phyloP scores from a whole-genome alignment of 1,140 invertebrate genomes.

The Saxidomus purpurata region DNA sequence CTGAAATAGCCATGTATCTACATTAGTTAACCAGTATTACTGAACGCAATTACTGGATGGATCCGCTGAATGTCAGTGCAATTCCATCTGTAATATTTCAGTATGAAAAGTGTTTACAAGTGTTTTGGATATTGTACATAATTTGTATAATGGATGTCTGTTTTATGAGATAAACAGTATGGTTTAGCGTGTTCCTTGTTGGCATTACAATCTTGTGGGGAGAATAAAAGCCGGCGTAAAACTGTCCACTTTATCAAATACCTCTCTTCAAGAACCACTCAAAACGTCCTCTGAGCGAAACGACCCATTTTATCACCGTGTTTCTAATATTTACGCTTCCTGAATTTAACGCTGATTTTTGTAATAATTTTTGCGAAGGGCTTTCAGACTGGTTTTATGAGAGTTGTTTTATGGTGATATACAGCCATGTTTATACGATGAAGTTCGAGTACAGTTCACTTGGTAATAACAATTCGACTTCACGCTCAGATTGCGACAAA shows the following conservation, averaged over 20 bases:
- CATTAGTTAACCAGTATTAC: too few relatives aligned
- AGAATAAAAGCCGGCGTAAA: neutral
- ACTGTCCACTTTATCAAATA: neutral
- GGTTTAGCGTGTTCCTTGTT: too few relatives aligned
- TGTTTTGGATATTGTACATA: neutral
- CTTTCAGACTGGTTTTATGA: neutral
- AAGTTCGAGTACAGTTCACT: constrained; percentile 25
- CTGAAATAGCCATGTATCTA: too few relatives aligned
- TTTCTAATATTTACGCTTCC: constrained; percentile 6
- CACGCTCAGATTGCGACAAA: constrained; percentile 18
- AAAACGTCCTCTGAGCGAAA: constrained; percentile 5
- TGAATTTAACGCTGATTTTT: constrained; percentile 1
- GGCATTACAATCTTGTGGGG: neutral
- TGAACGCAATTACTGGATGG: too few relatives aligned
- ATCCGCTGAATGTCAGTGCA: too few relatives aligned
- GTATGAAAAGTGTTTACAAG: neutral
- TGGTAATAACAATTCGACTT: constrained; percentile 29
- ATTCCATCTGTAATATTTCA: too few relatives aligned
- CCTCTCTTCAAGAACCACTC: neutral
- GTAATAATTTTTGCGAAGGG: neutral
- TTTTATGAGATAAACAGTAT: neutral
- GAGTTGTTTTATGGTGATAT: constrained; percentile 20
- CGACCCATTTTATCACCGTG: constrained; percentile 14
- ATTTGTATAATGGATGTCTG: neutral
- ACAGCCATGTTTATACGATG: constrained; percentile 7